Base-by-base conservation (phyloP, 2,888 invertebrate genomes). In the Drosophila suboccidentalis region DNA sequence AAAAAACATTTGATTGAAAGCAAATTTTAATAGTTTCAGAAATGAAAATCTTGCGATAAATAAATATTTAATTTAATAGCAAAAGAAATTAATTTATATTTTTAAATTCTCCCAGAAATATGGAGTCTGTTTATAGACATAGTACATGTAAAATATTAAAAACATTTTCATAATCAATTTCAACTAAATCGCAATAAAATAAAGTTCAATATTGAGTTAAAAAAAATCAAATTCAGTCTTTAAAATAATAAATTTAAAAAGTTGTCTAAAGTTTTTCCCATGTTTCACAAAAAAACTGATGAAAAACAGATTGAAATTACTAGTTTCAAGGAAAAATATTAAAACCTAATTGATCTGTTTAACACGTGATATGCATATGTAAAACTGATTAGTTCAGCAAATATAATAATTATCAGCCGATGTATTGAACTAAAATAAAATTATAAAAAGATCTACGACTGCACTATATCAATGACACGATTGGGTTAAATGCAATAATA, bases 401-500 rank as follows among this genome's bases (percentile, higher is more conserved):
- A 41, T 26, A 19, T 43, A 49, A 39, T 41, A 44, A 13, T 19
- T 17, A 61, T 58, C 57, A 58, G 36, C 8, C 51, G 34, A 60
- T 62, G 60, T 50, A 46, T 13, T 53, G 13, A 47, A 46, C 3
- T 15, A 9, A 39, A 46, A n/a, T 47, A 29, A 19, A 55, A 47
- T 58, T 22, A 74, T 9, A 50, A 34, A 51, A 9, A 34, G 46
- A 62, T 38, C 46, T 44, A 34, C 53, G 22, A 50, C 53, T 51
- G 13, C n/a, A 36, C 15, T 32, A 17, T 26, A 34, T 29, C 41
- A 71, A 57, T 59, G 60, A 57, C 57, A 60, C 72, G 66, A 53
- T 53, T 62, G 46, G 5, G 9, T 57, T 68, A 41, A 61, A 41
- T 67, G 55, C 47, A 36, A 47, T 39, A 39, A n/a, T 13, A 44